Base-by-base conservation (phyloP, 2,797 vertebrate species). In the Emys orbicularis region DNA sequence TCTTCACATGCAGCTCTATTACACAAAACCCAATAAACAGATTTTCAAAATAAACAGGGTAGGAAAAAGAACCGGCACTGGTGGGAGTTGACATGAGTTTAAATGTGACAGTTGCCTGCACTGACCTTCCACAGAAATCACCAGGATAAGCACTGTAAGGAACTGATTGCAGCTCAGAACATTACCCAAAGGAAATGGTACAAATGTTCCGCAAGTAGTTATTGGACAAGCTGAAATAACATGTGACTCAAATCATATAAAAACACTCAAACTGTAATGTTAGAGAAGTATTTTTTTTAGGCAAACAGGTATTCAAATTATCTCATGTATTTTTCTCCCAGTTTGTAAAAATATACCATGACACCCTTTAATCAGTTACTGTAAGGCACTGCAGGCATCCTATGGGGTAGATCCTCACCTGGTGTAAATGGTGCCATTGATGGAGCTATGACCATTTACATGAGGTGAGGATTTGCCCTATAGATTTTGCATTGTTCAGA, bases 21-120 rank as follows among this genome's bases (percentile, higher is more conserved):
- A 31, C 79, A 88, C 84, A 92, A 93, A 93, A 90, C 34, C 72
- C 31, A 88, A 61, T 68, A 44, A 93, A 94, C 29, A 84, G 37
- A 18, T 81, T 93, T 90, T 72, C 57, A 68, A 89, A 96, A 57
- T 44, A 94, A 90, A 72, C 49, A 52, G 50, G 27, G 44, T 34
- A 80, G 88, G 65, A 83, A 86, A 95, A 94, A 93, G 76, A 92
- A 52, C n/a, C 79, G 57, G 13, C 15, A 53, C 2, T 93, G 91
- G 90, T 88, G 93, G 92, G 88, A 92, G 25, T 25, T 72, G n/a
- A 93, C 91, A 93, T 72, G 84, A 82, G 92, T 94, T 87, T 91
- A 95, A 91, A 93, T 47, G 61, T 83, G 72, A 7, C 90, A 83
- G 92, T 92, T 97, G 86, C 61, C 77, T 92, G 90, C 57, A 31